These are phyloP conservation scores for Pocota personata DNA, from an alignment of 2,888 invertebrate genomes.

Conservation along the genomic window DNA sequence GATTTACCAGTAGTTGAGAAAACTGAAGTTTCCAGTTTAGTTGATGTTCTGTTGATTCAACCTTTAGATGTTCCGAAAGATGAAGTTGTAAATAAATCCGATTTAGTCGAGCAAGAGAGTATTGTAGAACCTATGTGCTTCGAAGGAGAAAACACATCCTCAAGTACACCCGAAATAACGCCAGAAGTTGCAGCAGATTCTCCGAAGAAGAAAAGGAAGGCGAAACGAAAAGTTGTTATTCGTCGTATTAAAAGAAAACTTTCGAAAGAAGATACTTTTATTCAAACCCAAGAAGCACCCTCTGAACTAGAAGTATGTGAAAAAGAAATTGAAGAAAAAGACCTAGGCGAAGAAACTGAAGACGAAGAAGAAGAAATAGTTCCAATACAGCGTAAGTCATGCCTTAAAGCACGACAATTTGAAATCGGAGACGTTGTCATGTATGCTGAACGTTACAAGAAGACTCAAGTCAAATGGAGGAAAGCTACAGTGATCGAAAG, in stretches of 20 bases:
- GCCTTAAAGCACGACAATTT: conserved; percentile 79
- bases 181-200: background rate
- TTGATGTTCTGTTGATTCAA: background rate
- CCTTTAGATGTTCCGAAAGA: background rate
- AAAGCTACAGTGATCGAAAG: conserved; percentile 79
- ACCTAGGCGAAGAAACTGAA: conserved; percentile 54
- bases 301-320: conserved; percentile 80
- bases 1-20: background rate
- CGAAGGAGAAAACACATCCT: background rate
- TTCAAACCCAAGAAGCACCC: conserved; percentile 76
- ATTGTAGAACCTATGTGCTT: background rate
- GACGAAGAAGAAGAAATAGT: conserved; percentile 70
- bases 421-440: conserved; percentile 80
- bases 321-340: conserved; percentile 78
- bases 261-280: conserved; percentile 79
- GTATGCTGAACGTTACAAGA: conserved; percentile 81
- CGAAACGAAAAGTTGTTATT: conserved; percentile 82
- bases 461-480: conserved; percentile 81
- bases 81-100: background rate
- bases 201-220: conserved; percentile 77
- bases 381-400: conserved; percentile 78
- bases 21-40: background rate
- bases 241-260: conserved; percentile 80
- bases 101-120: background rate
- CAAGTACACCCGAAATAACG: background rate